Evolutionary conservation across 2,113 vertebrate genomes (phyloP), one percentile per base, ranked within the genome.

Genomic region (Bufo bufo): DNA sequence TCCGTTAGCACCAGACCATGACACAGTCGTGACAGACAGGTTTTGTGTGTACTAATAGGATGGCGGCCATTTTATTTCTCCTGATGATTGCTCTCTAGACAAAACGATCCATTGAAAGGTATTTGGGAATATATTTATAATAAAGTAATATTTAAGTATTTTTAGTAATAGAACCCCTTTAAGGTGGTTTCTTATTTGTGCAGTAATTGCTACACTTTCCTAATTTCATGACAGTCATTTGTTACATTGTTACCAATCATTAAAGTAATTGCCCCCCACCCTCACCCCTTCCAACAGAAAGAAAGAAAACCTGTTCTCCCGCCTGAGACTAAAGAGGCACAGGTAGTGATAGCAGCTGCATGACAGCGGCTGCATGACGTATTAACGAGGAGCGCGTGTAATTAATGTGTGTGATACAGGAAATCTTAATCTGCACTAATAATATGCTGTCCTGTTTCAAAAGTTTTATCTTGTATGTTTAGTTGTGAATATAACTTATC

Each of bases 231-330:
- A 0, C 72, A 75, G 0, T 74, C 6, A 74, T 20, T 49, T 75
- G 45, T 75, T 45, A 4, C 8, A 19, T 17, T 4, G 20, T 50
- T 43, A 50, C 33, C 49, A 58, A 13, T 17, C 47, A n/a, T 84
- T 81, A 6, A 65, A 16, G 74, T 19, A 80, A 74, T 77, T n/a
- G 63, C 19, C 59, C 13, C 66, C 71, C 33, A 19, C 10, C 19
- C 58, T 6, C 66, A 71, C 50, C 87, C 1, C 93, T 94, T 90
- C 93, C 94, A 91, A 93, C 95, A 96, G 95, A 96, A 96, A 96
- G 95, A 96, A 96, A 95, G 93, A 91, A 92, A 96, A 96, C 93
- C 93, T 96, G 90, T 96, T 96, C 94, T 95, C 94, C 87, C 93
- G 94, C 89, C 95, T 96, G 93, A 94, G 92, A 93, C 94, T 94